Percentiles rank a stretch among this genome's conserved stretches.
Conservation (phyloP, 37 sponge, comb jelly and placozoan genomes). For the Oopsacas minuta region DNA sequence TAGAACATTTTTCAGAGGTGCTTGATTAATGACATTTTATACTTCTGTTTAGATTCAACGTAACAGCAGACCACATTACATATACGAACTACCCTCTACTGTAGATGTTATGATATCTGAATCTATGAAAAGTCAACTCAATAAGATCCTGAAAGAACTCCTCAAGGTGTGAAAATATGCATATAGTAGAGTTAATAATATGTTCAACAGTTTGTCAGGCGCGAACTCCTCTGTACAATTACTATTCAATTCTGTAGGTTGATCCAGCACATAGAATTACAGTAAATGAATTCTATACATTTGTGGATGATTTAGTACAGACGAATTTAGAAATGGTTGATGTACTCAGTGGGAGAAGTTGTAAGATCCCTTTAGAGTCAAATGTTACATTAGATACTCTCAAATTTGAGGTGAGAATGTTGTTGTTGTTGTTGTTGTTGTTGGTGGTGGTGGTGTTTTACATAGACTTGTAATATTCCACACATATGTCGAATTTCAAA, state of each 20-base stretch:
- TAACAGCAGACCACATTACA: slow-evolving; percentile 44
- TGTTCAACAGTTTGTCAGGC: too few species aligned
- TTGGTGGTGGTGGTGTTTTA: too few species aligned
- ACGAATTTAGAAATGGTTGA: slow-evolving; percentile 11
- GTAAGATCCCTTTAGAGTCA: not conserved
- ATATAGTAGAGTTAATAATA: too few species aligned
- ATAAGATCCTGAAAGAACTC: not conserved
- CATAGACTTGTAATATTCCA: too few species aligned
- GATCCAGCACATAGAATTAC: slow-evolving; percentile 1
- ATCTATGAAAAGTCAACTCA: not conserved
- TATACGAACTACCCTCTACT: slow-evolving; percentile 52
- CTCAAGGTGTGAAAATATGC: not conserved
- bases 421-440: too few species aligned
- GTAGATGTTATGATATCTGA: slow-evolving; percentile 54
- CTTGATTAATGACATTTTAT: not conserved
- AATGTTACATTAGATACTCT: not conserved
- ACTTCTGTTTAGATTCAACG: not conserved
- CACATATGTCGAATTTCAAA: too few species aligned
- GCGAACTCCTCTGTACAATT: too few species aligned
- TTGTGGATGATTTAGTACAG: not conserved
- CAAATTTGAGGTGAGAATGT: not conserved
- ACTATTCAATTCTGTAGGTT: too few species aligned
- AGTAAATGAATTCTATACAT: not conserved
- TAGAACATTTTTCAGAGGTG: not conserved
- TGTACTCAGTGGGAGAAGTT: not conserved